phyloP scores from a whole-genome alignment of 2,113 vertebrate genomes.

The Cyrtonyx montezumae region DNA sequence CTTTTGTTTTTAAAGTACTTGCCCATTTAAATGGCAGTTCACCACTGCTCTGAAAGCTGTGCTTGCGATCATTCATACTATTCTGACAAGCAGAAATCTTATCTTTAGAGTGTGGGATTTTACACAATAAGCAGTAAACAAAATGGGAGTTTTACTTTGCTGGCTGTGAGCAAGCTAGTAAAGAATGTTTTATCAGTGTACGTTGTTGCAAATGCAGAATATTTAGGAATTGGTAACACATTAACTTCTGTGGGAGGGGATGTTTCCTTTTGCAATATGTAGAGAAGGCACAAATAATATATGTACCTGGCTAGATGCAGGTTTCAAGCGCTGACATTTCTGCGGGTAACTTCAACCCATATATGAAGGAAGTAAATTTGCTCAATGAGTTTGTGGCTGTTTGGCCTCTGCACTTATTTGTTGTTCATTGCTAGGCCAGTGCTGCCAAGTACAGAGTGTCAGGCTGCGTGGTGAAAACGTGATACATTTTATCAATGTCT shows the following conservation, averaged over 20 bases:
- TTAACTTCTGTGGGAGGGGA: not conserved
- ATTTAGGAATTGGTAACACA: not conserved
- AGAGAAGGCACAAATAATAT: not conserved
- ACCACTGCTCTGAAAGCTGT: not conserved
- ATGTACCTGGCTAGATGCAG: not conserved
- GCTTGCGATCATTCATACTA: not conserved
- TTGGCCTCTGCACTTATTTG: conserved; percentile 32
- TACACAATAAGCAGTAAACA: not conserved
- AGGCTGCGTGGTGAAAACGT: conserved; percentile 4
- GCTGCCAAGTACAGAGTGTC: not conserved
- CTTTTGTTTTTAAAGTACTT: not conserved
- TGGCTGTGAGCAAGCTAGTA: not conserved
- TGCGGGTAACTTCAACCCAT: not conserved
- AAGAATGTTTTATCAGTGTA: not conserved
- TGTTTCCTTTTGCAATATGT: not conserved
- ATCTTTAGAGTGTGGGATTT: not conserved
- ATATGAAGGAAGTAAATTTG: not conserved
- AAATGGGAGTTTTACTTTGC: not conserved
- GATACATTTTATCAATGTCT: conserved; percentile 24
- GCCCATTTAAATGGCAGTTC: not conserved
- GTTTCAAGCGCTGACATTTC: not conserved
- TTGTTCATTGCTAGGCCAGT: conserved; percentile 1
- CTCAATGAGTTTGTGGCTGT: conserved; percentile 7
- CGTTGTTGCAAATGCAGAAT: not conserved
- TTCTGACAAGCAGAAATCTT: not conserved